These are phyloP conservation scores for Eupithecia dodoneata DNA, from an alignment of 2,888 invertebrate genomes.

Conservation along the genomic window DNA sequence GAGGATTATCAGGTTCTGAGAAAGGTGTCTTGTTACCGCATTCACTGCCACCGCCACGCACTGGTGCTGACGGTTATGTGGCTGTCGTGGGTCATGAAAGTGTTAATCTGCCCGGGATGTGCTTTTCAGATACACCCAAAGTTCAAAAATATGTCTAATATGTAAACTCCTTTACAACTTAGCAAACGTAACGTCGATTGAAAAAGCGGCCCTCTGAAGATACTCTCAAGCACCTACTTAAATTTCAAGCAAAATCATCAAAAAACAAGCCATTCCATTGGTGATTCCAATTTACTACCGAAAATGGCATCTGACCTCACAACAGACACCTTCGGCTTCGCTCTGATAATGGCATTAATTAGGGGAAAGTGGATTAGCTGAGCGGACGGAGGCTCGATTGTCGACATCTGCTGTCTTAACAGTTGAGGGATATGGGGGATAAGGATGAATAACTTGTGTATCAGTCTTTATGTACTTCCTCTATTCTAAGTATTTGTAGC, in stretches of 20 bases:
- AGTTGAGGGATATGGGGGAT: conserved; percentile 18
- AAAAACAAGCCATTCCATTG: not conserved
- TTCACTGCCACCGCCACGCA: too few relatives aligned
- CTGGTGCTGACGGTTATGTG: too few relatives aligned
- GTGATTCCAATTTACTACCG: conserved; percentile 14
- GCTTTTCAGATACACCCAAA: too few relatives aligned
- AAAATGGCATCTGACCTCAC: conserved; percentile 35
- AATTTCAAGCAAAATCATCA: conserved; percentile 7
- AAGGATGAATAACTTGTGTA: not conserved
- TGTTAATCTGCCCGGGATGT: too few relatives aligned
- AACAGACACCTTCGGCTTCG: conserved; percentile 58
- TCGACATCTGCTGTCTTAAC: conserved; percentile 69
- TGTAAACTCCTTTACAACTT: too few relatives aligned
- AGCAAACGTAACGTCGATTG: not conserved
- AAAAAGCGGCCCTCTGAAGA: not conserved
- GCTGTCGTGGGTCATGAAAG: too few relatives aligned
- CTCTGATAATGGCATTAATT: conserved; percentile 70
- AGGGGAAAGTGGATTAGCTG: conserved; percentile 69
- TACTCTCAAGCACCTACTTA: not conserved
- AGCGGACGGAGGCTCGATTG: conserved; percentile 64
- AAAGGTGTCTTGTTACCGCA: too few relatives aligned
- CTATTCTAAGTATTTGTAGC: too few relatives aligned
- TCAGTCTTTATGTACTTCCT: too few relatives aligned
- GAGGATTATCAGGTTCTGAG: too few relatives aligned
- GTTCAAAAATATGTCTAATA: too few relatives aligned